Base-by-base conservation (phyloP, 2,113 vertebrate genomes). In the Caranx melampygus region DNA sequence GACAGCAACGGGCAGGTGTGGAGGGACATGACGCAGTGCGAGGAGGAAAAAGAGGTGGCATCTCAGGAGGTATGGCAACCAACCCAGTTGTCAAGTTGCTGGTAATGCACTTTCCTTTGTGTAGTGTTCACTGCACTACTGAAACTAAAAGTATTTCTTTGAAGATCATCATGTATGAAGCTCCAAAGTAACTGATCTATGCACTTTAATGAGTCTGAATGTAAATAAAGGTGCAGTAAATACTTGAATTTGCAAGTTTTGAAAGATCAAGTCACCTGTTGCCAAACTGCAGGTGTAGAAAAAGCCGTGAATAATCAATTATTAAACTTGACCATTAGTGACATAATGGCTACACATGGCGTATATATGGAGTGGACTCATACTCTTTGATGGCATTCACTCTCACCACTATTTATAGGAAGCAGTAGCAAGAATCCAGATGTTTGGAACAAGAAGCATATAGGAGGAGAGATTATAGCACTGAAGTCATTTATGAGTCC, bases 11-110 rank as follows among this genome's bases (percentile, higher is more conserved):
- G 96, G 0, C 93, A 95, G 85, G 92, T 95, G 0, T 94, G 94
- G 95, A 94, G 96, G 0, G 76, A 98, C 1, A 94, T 92, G 66
- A 93, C 88, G 0, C 93, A 97, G 87, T 98, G 97, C 52, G 79
- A 95, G 85, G 96, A 97, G 0, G 84, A 92, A 0, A 67, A 94
- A 12, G 95, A 96, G 42, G 79, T 95, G 3, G n/a, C 85, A 16
- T 93, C 89, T 0, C 95, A 96, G 40, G 93, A 93, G 90, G 93
- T 94, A 82, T 0, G 13, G 18, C 11, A 0, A 11, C 7, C 55
- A 33, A 66, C 37, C 13, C 0, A 1, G 35, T 4, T 15, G 1
- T 47, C 42, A 0, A 55, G 55, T 34, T 42, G 18, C 8, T 35
- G 6, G 0, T 9, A 16, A 57, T 8, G 3, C 3, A 0, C 12